A percentile compares a stretch with the other conserved stretches of the same genome.
These are phyloP conservation scores for Acanthosepion lycidas DNA, from an alignment of 2,888 invertebrate genomes.

Conservation along the genomic window DNA sequence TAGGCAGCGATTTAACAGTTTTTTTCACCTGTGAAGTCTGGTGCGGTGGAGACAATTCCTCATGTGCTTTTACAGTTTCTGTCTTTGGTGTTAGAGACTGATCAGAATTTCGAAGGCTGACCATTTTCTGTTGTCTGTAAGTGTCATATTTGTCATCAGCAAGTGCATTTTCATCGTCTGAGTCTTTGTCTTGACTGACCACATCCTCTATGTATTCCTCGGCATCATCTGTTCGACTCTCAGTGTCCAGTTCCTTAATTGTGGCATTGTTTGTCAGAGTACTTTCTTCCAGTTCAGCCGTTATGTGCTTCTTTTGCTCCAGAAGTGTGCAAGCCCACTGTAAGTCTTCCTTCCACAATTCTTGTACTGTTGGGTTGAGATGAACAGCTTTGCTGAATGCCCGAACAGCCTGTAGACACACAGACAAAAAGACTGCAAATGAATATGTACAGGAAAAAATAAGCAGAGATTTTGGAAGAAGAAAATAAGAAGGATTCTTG, in stretches of 20 bases:
- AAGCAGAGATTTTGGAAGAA: neutral
- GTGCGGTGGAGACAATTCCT: neutral
- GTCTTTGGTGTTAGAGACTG: neutral
- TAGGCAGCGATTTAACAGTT: neutral
- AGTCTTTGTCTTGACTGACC: conserved; percentile 55
- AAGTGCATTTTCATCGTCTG: conserved; percentile 49
- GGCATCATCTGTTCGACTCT: conserved; percentile 49
- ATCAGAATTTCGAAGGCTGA: neutral
- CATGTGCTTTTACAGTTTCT: neutral
- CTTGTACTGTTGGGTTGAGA: conserved; percentile 70
- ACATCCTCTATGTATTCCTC: conserved; percentile 49
- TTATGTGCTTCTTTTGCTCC: conserved; percentile 54
- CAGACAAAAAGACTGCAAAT: conserved; percentile 43
- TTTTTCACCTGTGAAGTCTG: neutral
- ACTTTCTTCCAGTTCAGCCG: conserved; percentile 53
- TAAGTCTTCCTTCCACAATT: conserved; percentile 74
- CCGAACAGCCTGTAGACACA: conserved; percentile 66
- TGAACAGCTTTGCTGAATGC: conserved; percentile 73
- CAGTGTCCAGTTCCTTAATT: conserved; percentile 54
- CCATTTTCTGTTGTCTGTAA: neutral
- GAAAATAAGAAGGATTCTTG: neutral
- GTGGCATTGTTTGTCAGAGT: conserved; percentile 49
- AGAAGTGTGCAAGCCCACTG: conserved; percentile 64
- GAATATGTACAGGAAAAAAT: neutral
- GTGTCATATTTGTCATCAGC: conserved; percentile 34